phyloP scores from a whole-genome alignment of 2,113 vertebrate species.

The Cheilinus undulatus region DNA sequence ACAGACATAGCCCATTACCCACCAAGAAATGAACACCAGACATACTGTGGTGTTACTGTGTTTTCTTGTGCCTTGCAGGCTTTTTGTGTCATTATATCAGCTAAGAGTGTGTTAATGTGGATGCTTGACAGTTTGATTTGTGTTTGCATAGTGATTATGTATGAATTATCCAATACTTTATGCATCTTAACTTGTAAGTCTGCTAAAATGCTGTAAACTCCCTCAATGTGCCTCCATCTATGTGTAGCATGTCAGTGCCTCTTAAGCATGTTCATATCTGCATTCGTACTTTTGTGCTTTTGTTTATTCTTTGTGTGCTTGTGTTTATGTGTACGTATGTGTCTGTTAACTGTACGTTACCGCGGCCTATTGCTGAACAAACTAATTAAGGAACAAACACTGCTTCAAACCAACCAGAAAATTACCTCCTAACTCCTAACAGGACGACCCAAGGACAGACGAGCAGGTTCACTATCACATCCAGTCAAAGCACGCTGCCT shows the following conservation, averaged over 20 bases:
- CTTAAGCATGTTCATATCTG: neutral
- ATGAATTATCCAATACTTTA: neutral
- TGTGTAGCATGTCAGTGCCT: neutral
- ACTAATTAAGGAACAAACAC: slow-evolving; percentile 86
- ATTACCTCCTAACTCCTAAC: slow-evolving; percentile 82
- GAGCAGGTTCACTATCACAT: slow-evolving; percentile 72
- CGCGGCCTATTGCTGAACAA: slow-evolving; percentile 78
- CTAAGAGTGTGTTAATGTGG: neutral
- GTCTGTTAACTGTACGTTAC: slow-evolving; percentile 64
- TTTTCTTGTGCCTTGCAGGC: slow-evolving; percentile 10
- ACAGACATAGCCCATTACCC: slow-evolving; percentile 42
- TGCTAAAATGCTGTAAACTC: neutral
- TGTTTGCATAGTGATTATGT: neutral
- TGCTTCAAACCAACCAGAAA: slow-evolving; percentile 87
- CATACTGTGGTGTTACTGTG: slow-evolving; percentile 23
- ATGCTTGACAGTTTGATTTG: neutral
- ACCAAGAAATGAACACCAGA: slow-evolving; percentile 32
- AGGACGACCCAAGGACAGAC: slow-evolving; percentile 82
- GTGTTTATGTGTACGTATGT: slow-evolving; percentile 11
- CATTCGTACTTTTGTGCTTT: neutral
- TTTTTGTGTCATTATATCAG: slow-evolving; percentile 13
- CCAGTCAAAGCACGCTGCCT: slow-evolving; percentile 62
- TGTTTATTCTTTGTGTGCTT: slow-evolving; percentile 15
- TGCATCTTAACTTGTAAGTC: neutral
- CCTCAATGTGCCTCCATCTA: neutral